Conservation (phyloP, 37 sponge, comb jelly and placozoan genomes). For the Eunapius fragilis region DNA sequence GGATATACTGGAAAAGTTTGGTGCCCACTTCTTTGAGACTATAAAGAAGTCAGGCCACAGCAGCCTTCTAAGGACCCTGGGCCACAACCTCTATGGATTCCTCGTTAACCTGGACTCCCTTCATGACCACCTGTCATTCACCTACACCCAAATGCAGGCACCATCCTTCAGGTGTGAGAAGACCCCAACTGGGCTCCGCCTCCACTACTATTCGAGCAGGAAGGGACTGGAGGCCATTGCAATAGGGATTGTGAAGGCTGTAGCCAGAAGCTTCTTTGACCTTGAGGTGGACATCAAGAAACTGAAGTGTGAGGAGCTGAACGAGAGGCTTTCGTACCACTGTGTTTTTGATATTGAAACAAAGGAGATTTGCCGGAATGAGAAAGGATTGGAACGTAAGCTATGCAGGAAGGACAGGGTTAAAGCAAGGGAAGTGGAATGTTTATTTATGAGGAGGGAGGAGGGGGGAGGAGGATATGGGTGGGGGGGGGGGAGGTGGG, state of each 20-base stretch:
- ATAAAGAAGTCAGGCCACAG: constrained; percentile 72
- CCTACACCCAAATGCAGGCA: constrained; percentile 71
- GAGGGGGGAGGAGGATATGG: neutral
- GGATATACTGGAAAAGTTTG: constrained; percentile 61
- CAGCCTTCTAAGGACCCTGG: constrained; percentile 58
- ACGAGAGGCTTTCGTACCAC: constrained; percentile 41
- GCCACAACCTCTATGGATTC: constrained; percentile 63
- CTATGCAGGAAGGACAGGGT: neutral
- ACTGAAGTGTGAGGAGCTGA: constrained; percentile 1
- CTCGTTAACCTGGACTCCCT: constrained; percentile 77
- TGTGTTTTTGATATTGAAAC: constrained; percentile 46
- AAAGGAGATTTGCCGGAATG: constrained; percentile 17
- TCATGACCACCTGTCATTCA: constrained; percentile 76
- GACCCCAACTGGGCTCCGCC: constrained; percentile 14
- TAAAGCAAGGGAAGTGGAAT: no score
- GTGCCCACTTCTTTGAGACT: constrained; percentile 61
- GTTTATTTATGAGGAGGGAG: neutral
- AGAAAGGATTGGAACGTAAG: constrained; percentile 37
- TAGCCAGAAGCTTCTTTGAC: constrained; percentile 55
- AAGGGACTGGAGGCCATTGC: constrained; percentile 62
- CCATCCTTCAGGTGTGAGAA: constrained; percentile 78
- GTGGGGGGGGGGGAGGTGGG: neutral
- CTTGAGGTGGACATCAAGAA: constrained; percentile 37
- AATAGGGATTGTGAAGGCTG: constrained; percentile 68
- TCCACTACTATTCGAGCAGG: constrained; percentile 75